A percentile compares a stretch with the other conserved stretches of the same genome.
Evolutionary conservation across 1,140 invertebrate genomes (phyloP).

Genomic region (Harlomillsia oculata): DNA sequence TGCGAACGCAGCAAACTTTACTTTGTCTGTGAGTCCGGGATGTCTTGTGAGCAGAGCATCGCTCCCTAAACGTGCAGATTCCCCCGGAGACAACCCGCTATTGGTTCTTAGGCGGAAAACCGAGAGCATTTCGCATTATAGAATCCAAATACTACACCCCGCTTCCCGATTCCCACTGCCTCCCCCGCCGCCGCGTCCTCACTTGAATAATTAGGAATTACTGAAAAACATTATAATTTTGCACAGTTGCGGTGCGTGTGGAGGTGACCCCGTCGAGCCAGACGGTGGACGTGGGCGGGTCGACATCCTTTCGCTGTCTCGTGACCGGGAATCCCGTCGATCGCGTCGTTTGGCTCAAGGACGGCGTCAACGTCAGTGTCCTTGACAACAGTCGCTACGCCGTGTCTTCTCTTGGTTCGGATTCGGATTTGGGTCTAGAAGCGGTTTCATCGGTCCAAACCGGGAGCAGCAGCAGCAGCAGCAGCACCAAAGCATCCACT

Average conservation of each 20-base stretch:
- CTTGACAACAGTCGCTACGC: too few relatives aligned
- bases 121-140: background rate
- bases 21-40: too few relatives aligned
- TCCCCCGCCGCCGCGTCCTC: too few relatives aligned
- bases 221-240: background rate
- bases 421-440: too few relatives aligned
- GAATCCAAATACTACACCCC: background rate
- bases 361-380: too few relatives aligned
- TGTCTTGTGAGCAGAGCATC: too few relatives aligned
- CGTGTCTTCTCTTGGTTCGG: too few relatives aligned
- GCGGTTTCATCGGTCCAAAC: background rate
- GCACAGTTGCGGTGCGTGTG: conserved; percentile 51
- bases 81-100: too few relatives aligned
- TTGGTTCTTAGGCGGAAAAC: background rate
- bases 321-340: conserved; percentile 72
- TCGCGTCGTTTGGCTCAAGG: conserved; percentile 70
- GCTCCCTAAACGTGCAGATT: too few relatives aligned
- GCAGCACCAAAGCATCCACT: conserved; percentile 2
- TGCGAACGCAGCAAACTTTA: too few relatives aligned
- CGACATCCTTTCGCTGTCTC: conserved; percentile 72
- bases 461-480: background rate
- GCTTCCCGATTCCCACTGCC: background rate
- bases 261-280: conserved; percentile 62
- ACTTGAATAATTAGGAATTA: background rate
- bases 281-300: conserved; percentile 69